Percentiles rank a stretch among this genome's conserved stretches.
Evolutionary conservation across 2,113 vertebrate genomes (phyloP).

Genomic region (Pipra filicauda): DNA sequence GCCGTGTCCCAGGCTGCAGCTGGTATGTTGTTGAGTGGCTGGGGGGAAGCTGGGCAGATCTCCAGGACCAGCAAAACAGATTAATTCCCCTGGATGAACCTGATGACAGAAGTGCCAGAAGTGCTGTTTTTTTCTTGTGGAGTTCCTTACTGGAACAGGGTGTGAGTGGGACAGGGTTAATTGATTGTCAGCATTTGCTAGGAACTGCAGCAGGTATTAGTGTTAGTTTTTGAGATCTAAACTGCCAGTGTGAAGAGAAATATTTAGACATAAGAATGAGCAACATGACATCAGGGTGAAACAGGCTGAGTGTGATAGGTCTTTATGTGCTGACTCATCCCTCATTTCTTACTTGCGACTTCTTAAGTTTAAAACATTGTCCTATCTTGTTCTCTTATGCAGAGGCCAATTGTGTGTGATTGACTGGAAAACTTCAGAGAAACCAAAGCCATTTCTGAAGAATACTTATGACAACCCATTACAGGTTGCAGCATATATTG

Average conservation of each 20-base stretch:
- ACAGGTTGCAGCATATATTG: constrained; percentile 92
- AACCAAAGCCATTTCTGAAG: constrained; percentile 84
- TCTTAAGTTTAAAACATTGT: neutral
- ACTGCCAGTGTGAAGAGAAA: neutral
- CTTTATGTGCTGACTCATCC: neutral
- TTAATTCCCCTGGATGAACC: neutral
- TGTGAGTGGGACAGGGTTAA: neutral
- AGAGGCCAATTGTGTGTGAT: constrained; percentile 91
- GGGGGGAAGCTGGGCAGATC: neutral
- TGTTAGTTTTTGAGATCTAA: neutral
- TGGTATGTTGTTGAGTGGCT: neutral
- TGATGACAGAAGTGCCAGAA: neutral
- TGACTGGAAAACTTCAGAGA: constrained; percentile 98
- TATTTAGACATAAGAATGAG: neutral
- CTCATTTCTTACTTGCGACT: neutral
- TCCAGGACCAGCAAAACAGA: neutral
- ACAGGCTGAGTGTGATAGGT: neutral
- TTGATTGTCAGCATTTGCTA: neutral
- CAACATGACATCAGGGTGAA: neutral
- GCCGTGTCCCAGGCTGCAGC: neutral
- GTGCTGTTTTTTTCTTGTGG: neutral
- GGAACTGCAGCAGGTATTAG: neutral
- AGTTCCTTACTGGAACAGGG: neutral
- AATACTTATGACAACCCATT: constrained; percentile 93
- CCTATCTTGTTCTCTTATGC: constrained; percentile 1